phyloP scores from a whole-genome alignment of 2,797 vertebrate species.

The Tolypeutes matacus region DNA sequence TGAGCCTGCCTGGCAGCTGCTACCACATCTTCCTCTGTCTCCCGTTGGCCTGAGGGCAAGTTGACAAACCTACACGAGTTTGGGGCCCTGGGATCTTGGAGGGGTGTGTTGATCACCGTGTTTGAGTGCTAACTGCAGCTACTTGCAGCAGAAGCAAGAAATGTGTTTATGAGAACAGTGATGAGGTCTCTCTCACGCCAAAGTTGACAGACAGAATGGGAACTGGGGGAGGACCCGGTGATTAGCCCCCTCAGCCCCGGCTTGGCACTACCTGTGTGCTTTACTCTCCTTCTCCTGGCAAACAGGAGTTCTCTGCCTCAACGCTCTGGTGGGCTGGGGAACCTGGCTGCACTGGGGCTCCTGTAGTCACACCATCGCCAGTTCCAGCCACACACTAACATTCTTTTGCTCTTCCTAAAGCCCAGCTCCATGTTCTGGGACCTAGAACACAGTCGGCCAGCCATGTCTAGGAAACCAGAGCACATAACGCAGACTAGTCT shows the following conservation, averaged over 20 bases:
- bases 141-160: background rate
- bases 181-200: background rate
- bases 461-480: background rate
- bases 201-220: rapidly evolving
- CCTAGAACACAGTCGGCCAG: background rate
- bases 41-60: too few species aligned
- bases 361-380: background rate
- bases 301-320: background rate
- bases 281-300: background rate
- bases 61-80: too few species aligned
- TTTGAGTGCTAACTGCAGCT: background rate
- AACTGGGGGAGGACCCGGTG: background rate
- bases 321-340: too few species aligned
- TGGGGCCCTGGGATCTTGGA: too few species aligned
- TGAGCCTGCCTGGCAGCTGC: background rate
- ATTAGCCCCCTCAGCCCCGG: too few species aligned
- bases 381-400: rapidly evolving
- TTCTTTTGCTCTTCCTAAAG: background rate
- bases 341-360: too few species aligned
- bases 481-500: background rate
- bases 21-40: too few species aligned
- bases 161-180: background rate
- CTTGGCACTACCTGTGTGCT: background rate
- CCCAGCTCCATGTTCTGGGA: background rate
- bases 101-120: background rate